Evolutionary conservation across 2,888 invertebrate genomes (phyloP).

Genomic region (Oxycera nigricornis): DNA sequence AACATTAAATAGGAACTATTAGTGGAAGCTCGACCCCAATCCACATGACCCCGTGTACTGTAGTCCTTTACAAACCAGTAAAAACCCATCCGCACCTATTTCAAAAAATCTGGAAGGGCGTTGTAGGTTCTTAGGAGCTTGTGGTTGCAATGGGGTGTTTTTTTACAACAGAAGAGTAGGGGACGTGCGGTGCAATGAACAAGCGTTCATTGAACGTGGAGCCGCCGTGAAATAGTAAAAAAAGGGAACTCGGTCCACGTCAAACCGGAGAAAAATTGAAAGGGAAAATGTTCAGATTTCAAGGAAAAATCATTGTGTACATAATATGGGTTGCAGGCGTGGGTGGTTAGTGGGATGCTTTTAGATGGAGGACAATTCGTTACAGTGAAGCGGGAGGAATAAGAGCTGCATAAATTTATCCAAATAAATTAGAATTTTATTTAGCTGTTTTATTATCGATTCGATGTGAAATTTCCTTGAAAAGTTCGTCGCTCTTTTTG

Average conservation of each 20-base stretch:
- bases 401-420: too few relatives aligned
- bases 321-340: neutral
- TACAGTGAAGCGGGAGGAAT: too few relatives aligned
- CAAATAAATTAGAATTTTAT: too few relatives aligned
- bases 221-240: neutral
- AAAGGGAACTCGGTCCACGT: neutral
- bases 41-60: neutral
- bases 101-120: neutral
- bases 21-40: conserved; percentile 11
- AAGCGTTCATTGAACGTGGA: neutral
- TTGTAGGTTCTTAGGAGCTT: neutral
- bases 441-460: too few relatives aligned
- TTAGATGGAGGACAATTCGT: neutral
- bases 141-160: neutral
- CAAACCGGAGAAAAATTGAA: neutral
- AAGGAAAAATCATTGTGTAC: conserved; percentile 13
- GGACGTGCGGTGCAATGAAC: neutral
- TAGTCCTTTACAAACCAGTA: neutral
- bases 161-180: neutral
- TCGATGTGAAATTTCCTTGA: too few relatives aligned
- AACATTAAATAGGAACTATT: neutral
- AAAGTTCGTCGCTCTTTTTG: too few relatives aligned
- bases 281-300: conserved; percentile 1
- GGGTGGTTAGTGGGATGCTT: neutral
- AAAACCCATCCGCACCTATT: neutral